Evolutionary conservation across 2,113 vertebrate species (phyloP), one percentile per base, ranked within the genome.

Genomic region (Hiodon alosoides): DNA sequence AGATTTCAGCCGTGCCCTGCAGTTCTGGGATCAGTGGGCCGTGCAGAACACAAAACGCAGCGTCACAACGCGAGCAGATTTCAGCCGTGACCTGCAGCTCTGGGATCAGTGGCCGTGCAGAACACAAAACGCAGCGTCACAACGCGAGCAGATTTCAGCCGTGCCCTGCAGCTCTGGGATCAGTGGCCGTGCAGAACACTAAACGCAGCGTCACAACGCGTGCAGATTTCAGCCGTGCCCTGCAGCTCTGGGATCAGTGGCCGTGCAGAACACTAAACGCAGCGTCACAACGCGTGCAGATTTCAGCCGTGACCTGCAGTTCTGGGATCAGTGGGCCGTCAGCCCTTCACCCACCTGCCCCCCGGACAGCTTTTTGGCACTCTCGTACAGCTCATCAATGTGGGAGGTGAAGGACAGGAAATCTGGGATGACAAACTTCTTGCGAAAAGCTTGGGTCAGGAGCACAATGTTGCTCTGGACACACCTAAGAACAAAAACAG

Each of bases 391-490:
- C 77, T 95, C 90, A 86, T 99, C 96, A 53, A 99, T 96, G 85
- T 97, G 94, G 69, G 95, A 94, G 71, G 95, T 86, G 89, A 99
- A 99, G 0, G 95, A 89, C 93, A 93, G 92, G 85, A 97, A 99
- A 88, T 99, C 97, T 78, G 97, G 97, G 90, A 99, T 98, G 83
- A 97, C 96, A 87, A 99, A 99, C 88, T 99, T 99, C 87, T 96
- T 94, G 79, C 97, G 93, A 89, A 99, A 99, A 75, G 97, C 97
- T 89, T 99, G 97, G 78, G 97, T 99, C 81, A 99, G 93, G 83
- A 99, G 92, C 79, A 99, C 95, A 82, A 99, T 99, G 90, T 99
- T 99, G 91, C 95, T 98, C 82, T 98, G 96, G 86, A 99, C 96
- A 89, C 97, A 99, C 88, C 97, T 99, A 91, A 73, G 31, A 85